These are phyloP conservation scores for Eulemur mongoz DNA, from an alignment of 2,797 vertebrate species.

Conservation along the genomic window DNA sequence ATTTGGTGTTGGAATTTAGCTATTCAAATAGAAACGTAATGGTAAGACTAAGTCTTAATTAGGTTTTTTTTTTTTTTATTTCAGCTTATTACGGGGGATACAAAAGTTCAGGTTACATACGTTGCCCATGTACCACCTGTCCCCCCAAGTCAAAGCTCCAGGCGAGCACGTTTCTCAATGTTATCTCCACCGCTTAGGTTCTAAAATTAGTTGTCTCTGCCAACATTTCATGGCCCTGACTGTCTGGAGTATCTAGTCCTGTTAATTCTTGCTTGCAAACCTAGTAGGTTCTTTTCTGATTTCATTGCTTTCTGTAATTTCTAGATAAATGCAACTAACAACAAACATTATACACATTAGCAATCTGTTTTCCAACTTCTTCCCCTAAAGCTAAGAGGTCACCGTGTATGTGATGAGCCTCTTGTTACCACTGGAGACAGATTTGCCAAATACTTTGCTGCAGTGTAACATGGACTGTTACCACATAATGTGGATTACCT, in stretches of 20 bases:
- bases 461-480: background rate
- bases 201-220: background rate
- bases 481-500: background rate
- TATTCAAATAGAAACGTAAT: background rate
- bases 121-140: too few relatives aligned
- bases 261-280: background rate
- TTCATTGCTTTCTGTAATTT: background rate
- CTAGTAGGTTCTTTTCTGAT: background rate
- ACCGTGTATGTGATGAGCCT: background rate
- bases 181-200: background rate
- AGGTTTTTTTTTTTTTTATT: background rate
- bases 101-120: too few relatives aligned
- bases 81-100: too few relatives aligned
- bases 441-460: background rate
- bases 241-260: background rate
- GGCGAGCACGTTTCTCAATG: background rate
- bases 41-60: background rate
- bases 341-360: background rate
- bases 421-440: background rate
- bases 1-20: background rate
- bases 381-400: background rate
- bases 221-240: background rate
- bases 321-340: background rate
- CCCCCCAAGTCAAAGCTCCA: too few relatives aligned
- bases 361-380: background rate